Evolutionary conservation across 2,888 invertebrate genomes (phyloP), one percentile per base, ranked within the genome.

Genomic region (Penaeus monodon): DNA sequence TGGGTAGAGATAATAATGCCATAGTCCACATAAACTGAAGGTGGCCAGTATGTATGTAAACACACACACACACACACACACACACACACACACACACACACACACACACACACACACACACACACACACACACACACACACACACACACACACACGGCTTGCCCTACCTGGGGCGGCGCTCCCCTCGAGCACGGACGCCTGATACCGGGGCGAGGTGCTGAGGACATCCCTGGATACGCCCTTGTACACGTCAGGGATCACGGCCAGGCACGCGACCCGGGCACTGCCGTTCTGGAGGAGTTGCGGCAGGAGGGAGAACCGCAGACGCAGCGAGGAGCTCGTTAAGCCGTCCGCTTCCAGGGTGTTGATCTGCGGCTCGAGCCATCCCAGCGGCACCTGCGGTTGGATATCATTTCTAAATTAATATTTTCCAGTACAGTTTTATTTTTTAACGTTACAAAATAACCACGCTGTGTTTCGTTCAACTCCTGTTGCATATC

Each of bases 1-100:
- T n/a, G n/a, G n/a, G n/a, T n/a, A n/a, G n/a, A n/a, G n/a, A n/a
- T n/a, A n/a, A n/a, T n/a, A n/a, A n/a, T n/a, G n/a, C n/a, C n/a
- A n/a, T n/a, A n/a, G n/a, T n/a, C n/a, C n/a, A n/a, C n/a, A n/a
- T n/a, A n/a, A n/a, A n/a, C n/a, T n/a, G n/a, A n/a, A n/a, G n/a
- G n/a, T n/a, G n/a, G n/a, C n/a, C n/a, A n/a, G n/a, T 49, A 49
- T 49, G 12, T 49, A 12, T 49, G 12, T 14, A 49, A 6, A 6
- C 0, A 3, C 3, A 3, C 3, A 3, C 3, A 3, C 3, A 3
- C 3, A 3, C 3, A 3, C 3, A 3, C 3, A 3, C 3, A 3
- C 3, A 3, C 3, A 3, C 3, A 3, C 3, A 3, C 3, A 3
- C 3, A 3, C 3, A 3, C 3, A 3, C 3, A 3, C 3, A 3